Evolutionary conservation across 2,888 invertebrate species (phyloP).

Genomic region (Aphrophora alni): DNA sequence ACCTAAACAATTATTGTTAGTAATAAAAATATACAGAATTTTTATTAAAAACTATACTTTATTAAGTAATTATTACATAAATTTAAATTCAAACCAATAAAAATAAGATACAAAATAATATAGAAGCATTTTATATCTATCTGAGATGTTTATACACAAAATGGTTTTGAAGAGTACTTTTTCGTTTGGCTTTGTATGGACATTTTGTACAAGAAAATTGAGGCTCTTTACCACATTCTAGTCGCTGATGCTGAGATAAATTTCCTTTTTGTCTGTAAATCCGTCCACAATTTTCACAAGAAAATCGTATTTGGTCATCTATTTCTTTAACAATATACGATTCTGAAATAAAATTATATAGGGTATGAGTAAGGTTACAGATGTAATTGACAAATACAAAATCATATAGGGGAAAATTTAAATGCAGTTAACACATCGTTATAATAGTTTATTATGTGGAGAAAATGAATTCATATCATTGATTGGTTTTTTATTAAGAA

Average conservation of each 20-base stretch:
- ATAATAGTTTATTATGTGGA: too few relatives aligned
- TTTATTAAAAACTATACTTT: too few relatives aligned
- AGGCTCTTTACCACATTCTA: constrained; percentile 52
- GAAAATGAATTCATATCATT: too few relatives aligned
- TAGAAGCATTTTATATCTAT: constrained; percentile 55
- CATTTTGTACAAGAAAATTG: constrained; percentile 56
- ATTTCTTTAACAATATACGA: background rate
- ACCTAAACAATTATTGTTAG: too few relatives aligned
- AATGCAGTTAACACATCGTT: too few relatives aligned
- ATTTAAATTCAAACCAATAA: too few relatives aligned
- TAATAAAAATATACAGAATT: too few relatives aligned
- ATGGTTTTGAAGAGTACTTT: constrained; percentile 40
- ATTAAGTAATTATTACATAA: too few relatives aligned
- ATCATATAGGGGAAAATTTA: too few relatives aligned
- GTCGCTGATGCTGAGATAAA: constrained; percentile 63
- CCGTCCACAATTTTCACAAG: constrained; percentile 20
- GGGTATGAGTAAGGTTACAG: too few relatives aligned
- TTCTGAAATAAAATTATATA: background rate
- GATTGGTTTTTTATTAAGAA: too few relatives aligned
- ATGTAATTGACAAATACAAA: too few relatives aligned
- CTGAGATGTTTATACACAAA: constrained; percentile 58
- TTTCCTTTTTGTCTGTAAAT: constrained; percentile 31
- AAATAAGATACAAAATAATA: constrained; percentile 29
- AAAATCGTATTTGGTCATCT: background rate
- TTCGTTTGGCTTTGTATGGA: constrained; percentile 54